Evolutionary conservation across 2,888 invertebrate genomes (phyloP), one percentile per base, ranked within the genome.

Genomic region (Ormyrus pomaceus): DNA sequence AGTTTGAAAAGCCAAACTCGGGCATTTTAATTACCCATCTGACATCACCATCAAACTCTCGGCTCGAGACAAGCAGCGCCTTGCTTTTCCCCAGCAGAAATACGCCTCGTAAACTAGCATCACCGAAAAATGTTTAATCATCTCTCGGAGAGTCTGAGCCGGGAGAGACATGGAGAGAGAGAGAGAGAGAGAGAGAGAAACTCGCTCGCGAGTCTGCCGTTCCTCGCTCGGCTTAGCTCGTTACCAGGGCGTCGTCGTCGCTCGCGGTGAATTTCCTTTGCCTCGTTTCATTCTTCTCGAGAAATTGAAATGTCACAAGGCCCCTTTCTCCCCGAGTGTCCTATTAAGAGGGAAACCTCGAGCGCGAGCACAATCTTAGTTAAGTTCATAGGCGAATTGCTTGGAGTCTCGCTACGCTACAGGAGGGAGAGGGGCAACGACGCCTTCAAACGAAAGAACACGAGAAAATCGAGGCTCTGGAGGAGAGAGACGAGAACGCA

Each of bases 271-370:
- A 73, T 72, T 80, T 73, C 72, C 66, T 69, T 64, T 48, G 53
- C 70, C 45, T 56, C 72, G 62, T 77, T 80, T 74, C 77, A 77
- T 77, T 77, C 81, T 77, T 77, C 74, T 69, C 59, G 61, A 74
- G 61, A 81, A 81, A 81, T 81, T 81, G 74, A 77, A 81, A 81
- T 81, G 77, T 81, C 77, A 66, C 78, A 65, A 78, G 77, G 48
- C 66, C 34, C 66, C 51, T n/a, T 50, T 2, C 19, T 56, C 34
- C n/a, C 64, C 9, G 11, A 81, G 76, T 74, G 64, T 81, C 78
- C 70, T 71, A 75, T 78, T 81, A 78, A 77, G 61, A 71, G 55
- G 61, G 69, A 76, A 76, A 76, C 11, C 79, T 72, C 56, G 59
- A 69, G 11, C 50, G 56, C 4, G 68, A 55, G 56, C 53, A 61